These are phyloP conservation scores for Rhynchophorus ferrugineus DNA, from an alignment of 1,140 invertebrate genomes.

Conservation along the genomic window DNA sequence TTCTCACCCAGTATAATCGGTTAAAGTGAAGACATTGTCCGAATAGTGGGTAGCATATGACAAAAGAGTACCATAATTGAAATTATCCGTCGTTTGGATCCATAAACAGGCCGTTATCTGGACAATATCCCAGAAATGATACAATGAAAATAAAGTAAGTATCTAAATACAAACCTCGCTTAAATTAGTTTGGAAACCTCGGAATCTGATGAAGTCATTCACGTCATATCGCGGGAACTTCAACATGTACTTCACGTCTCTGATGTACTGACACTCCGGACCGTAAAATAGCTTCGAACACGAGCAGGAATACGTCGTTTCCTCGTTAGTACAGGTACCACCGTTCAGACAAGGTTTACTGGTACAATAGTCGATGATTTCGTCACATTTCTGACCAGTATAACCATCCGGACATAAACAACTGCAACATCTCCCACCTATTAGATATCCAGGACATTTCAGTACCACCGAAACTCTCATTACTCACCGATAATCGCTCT, in stretches of 20 bases:
- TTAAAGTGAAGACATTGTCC: constrained; percentile 61
- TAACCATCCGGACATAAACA: constrained; percentile 50
- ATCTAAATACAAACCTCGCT: constrained; percentile 33
- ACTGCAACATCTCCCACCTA: constrained; percentile 32
- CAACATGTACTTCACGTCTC: constrained; percentile 46
- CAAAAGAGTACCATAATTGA: constrained; percentile 64
- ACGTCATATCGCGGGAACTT: constrained; percentile 47
- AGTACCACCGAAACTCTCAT: too few relatives aligned
- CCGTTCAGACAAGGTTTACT: constrained; percentile 46
- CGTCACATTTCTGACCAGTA: constrained; percentile 41
- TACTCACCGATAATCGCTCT: constrained; percentile 38
- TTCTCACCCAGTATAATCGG: constrained; percentile 61
- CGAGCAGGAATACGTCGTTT: constrained; percentile 36
- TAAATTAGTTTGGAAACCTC: constrained; percentile 41
- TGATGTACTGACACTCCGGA: constrained; percentile 41
- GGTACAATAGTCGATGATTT: constrained; percentile 49
- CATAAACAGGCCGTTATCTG: constrained; percentile 58
- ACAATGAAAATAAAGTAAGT: background rate
- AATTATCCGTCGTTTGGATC: constrained; percentile 54
- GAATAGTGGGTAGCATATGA: constrained; percentile 54
- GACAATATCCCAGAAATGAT: constrained; percentile 7
- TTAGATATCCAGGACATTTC: too few relatives aligned
- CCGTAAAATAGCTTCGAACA: constrained; percentile 41
- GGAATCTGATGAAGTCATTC: constrained; percentile 47
- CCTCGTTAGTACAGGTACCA: constrained; percentile 45